phyloP scores from a whole-genome alignment of 2,113 vertebrate genomes.

The Glareola pratincola region DNA sequence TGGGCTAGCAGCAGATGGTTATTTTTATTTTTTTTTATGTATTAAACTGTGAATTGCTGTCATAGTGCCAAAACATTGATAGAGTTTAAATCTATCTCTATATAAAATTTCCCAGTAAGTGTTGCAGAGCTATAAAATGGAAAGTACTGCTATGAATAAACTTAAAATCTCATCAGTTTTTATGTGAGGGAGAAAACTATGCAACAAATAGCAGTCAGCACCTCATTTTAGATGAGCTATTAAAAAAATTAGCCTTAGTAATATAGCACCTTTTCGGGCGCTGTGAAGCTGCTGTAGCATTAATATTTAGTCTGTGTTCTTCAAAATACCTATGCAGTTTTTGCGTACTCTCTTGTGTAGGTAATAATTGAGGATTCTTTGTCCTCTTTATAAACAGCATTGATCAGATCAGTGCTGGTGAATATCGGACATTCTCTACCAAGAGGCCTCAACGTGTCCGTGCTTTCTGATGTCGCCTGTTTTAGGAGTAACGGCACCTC shows the following conservation, averaged over 20 bases:
- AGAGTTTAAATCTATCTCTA: not conserved
- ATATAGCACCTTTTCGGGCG: not conserved
- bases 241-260: not conserved
- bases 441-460: not conserved
- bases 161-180: not conserved
- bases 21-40: not conserved
- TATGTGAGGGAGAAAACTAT: not conserved
- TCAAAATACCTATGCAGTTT: not conserved
- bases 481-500: too few relatives aligned
- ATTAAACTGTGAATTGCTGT: not conserved
- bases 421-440: not conserved
- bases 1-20: not conserved
- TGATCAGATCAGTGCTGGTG: not conserved
- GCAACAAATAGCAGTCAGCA: not conserved
- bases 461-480: not conserved
- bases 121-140: not conserved
- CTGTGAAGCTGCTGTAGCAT: not conserved
- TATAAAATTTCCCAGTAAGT: not conserved
- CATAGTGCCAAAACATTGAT: not conserved
- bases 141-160: not conserved
- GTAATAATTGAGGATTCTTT: fast-evolving
- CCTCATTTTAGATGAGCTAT: not conserved
- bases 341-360: not conserved
- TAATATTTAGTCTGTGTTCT: not conserved
- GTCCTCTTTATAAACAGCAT: not conserved